Evolutionary conservation across 2,888 invertebrate genomes (phyloP), one percentile per base, ranked within the genome.

Genomic region (Xanthia icteritia): DNA sequence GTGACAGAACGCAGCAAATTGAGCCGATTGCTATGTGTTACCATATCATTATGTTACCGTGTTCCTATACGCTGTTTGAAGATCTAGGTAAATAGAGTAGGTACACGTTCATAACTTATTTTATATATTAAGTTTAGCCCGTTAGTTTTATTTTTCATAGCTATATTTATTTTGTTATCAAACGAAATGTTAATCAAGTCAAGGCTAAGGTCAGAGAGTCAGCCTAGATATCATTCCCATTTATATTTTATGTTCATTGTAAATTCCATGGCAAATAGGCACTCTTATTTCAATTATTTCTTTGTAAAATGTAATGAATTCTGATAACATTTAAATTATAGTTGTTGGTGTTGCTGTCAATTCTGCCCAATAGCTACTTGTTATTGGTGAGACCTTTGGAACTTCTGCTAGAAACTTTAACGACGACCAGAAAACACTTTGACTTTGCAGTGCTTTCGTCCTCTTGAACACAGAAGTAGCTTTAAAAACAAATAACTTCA

Each of bases 1-100:
- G 60, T 48, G 64, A 76, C 72, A 60, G 36, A 73, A 42, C 45
- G 56, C 42, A 31, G 45, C 73, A 20, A 84, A 84, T 83, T 77
- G 81, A 64, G 48, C 17, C 67, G 56, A 72, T 72, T 64, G 64
- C 54, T 68, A 9, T 48, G 15, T 73, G 66, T 48, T 54, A 61
- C 51, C n/a, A 27, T 48, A 56, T 56, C 60, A 70, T 63, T 73
- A 63, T 39, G 39, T 48, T 31, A 65, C 15, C 31, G 5, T 67
- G 68, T 79, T 69, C 15, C n/a, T 36, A 11, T 15, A 56, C 39
- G 65, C 54, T 63, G 17, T 15, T 70, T 63, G 36, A 23, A 70
- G 36, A 66, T 51, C 27, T 51, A 6, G 36, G 39, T 72, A 72
- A 65, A 48, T 39, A 36, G n/a, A 64, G 31, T 68, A 74, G 31